Percentiles rank a stretch among this genome's conserved stretches.
Conservation (phyloP, 2,113 vertebrate genomes). For the Urocolius indicus region DNA sequence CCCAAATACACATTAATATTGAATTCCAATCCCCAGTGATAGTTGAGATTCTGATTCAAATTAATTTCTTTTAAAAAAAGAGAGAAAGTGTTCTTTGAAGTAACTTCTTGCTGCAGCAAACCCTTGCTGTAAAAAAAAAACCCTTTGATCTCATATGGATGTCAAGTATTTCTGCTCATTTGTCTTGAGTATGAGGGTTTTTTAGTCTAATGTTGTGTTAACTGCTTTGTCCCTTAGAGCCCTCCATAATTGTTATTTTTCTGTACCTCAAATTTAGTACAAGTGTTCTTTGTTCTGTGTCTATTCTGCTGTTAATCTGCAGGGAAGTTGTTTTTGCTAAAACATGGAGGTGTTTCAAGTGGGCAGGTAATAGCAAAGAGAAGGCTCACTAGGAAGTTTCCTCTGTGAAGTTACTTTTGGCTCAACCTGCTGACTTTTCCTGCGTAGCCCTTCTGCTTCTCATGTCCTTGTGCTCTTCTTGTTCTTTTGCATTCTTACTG, state of each 20-base stretch:
- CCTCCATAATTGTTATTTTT: background rate
- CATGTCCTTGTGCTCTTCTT: background rate
- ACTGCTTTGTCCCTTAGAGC: background rate
- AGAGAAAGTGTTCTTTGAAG: background rate
- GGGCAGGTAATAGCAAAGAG: background rate
- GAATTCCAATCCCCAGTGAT: background rate
- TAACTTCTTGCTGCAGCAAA: constrained; percentile 4
- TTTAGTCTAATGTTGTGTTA: background rate
- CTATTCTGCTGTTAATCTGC: background rate
- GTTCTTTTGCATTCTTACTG: background rate
- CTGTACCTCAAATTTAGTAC: background rate
- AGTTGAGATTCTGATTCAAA: background rate
- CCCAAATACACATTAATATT: background rate
- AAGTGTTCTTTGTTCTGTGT: background rate
- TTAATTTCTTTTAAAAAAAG: background rate
- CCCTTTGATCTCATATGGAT: background rate
- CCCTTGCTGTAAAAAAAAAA: background rate
- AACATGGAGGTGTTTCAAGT: background rate
- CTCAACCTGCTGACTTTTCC: constrained; percentile 31
- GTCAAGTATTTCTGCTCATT: constrained; percentile 1
- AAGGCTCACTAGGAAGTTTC: constrained; percentile 49
- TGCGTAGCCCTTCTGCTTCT: constrained; percentile 26
- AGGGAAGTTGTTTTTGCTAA: background rate
- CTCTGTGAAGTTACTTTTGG: constrained; percentile 48
- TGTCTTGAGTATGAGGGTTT: background rate